Base-by-base conservation (phyloP, 1,140 invertebrate species). In the Microplitis mediator region DNA sequence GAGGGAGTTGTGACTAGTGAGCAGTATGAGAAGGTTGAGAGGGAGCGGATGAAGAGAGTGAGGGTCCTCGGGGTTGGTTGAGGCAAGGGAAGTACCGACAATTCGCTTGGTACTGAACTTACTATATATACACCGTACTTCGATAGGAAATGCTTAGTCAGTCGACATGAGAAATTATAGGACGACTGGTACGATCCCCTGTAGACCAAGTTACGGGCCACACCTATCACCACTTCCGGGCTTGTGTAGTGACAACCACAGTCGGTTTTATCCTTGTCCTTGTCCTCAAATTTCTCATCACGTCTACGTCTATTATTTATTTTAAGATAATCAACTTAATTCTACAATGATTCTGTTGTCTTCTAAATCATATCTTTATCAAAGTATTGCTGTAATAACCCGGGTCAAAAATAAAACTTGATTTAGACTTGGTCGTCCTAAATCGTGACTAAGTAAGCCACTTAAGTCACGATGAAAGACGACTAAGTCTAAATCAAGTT, bases 121-220 rank as follows among this genome's bases (percentile, higher is more conserved):
- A 66, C 62, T 54, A 66, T 6, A 45, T 45, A 45, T 45, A 45
- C 39, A 60, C 35, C 11, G 65, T 72, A 8, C 62, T 66, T 52
- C 35, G 70, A 72, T 63, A 76, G 78, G 66, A 79, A 79, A 79
- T 77, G 78, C 75, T 77, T 77, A 76, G 76, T 79, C 78, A 79
- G 78, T 72, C 61, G 76, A 79, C 76, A 72, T 63, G 69, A 77
- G 76, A 69, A 74, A 77, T 77, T 77, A 77, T 78, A 75, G 77
- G 66, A 75, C 67, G 63, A 69, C 70, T 72, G 52, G 70, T 65
- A 72, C 68, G 36, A 70, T 70, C 63, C 61, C 64, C 51, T 9
- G 9, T 66, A 45, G 62, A 66, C 62, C 63, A 32, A 72, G 62
- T 72, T 72, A 72, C 62, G 35, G 63, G 62, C 63, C 70, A 72